These are phyloP conservation scores for Cheirogaleus major DNA, from an alignment of 2,797 vertebrate genomes.

Conservation along the genomic window DNA sequence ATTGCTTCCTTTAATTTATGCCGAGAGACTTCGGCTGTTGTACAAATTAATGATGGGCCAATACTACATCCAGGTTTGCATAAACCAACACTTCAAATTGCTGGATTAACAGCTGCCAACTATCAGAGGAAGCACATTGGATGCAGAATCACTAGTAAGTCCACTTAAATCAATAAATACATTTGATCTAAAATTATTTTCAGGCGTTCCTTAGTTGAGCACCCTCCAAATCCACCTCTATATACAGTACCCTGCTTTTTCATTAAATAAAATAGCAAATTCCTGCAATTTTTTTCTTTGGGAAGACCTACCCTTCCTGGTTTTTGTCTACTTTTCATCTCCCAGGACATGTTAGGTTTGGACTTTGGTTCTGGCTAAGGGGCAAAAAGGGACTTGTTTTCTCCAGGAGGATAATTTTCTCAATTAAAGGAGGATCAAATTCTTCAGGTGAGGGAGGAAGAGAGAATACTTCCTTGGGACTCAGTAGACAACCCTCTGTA, in stretches of 20 bases:
- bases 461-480: background rate
- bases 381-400: background rate
- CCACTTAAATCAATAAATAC: background rate
- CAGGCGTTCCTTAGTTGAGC: background rate
- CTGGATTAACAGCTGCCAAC: background rate
- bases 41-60: background rate
- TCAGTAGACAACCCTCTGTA: background rate
- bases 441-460: background rate
- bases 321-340: background rate
- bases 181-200: slow-evolving; percentile 26
- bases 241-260: background rate
- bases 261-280: background rate
- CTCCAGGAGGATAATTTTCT: background rate
- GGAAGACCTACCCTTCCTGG: background rate
- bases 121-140: background rate
- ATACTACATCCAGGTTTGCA: background rate
- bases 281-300: background rate
- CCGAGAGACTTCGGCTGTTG: background rate
- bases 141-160: background rate
- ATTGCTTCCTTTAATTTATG: background rate
- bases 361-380: background rate
- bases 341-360: background rate
- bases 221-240: background rate
- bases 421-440: background rate
- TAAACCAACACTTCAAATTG: background rate